phyloP scores from a whole-genome alignment of 2,888 invertebrate genomes.

The Diogma glabrata region DNA sequence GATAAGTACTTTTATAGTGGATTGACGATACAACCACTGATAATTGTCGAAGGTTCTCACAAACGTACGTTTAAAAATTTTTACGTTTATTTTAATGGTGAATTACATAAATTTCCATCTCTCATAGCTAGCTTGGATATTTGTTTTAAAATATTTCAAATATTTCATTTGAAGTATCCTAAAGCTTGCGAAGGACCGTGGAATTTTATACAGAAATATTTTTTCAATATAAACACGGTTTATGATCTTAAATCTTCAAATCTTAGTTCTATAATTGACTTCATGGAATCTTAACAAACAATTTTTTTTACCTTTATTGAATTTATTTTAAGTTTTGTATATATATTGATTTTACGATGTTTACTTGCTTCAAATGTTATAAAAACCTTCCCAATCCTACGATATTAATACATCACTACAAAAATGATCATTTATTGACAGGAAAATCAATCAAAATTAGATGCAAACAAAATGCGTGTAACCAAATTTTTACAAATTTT shows the following conservation, averaged over 20 bases:
- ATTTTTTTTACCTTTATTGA: too few relatives aligned
- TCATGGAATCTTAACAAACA: too few relatives aligned
- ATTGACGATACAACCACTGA: slow-evolving; percentile 18
- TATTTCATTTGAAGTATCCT: neutral
- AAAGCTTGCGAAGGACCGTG: neutral
- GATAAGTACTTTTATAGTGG: slow-evolving; percentile 18
- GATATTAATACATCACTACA: too few relatives aligned
- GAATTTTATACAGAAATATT: neutral
- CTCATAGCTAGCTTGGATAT: neutral
- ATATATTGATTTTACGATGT: too few relatives aligned
- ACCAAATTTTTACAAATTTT: too few relatives aligned
- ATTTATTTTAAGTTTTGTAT: too few relatives aligned
- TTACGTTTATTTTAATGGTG: slow-evolving; percentile 13
- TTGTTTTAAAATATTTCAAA: neutral
- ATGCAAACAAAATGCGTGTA: too few relatives aligned
- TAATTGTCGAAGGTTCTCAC: slow-evolving; percentile 16
- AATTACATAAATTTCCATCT: neutral
- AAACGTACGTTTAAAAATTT: slow-evolving; percentile 12
- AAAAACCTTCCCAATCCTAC: too few relatives aligned
- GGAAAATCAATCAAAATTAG: too few relatives aligned
- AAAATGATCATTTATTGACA: too few relatives aligned
- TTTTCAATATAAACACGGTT: neutral
- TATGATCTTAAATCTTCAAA: neutral
- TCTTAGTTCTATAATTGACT: too few relatives aligned
- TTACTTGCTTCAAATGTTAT: too few relatives aligned